Evolutionary conservation across 2,797 vertebrate genomes (phyloP).

Genomic region (Thalassophryne amazonica): DNA sequence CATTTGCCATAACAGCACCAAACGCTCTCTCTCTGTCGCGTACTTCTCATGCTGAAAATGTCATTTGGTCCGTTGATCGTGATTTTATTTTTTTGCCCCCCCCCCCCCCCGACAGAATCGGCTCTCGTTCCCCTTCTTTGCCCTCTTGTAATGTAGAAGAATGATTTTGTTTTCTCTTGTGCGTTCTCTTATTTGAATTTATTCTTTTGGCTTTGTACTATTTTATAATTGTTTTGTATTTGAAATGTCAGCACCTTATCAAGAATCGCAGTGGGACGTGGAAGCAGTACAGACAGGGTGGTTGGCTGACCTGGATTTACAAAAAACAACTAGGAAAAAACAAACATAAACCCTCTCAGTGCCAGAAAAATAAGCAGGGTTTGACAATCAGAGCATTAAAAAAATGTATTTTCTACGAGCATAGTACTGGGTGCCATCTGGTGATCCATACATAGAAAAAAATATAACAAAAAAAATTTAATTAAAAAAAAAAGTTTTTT

Average conservation of each 20-base stretch:
- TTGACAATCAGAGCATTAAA: conserved; percentile 70
- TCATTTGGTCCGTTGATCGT: too few species aligned
- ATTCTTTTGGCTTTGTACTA: conserved; percentile 73
- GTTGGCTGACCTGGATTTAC: conserved; percentile 31
- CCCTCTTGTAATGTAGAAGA: conserved; percentile 59
- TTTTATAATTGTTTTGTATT: conserved; percentile 77
- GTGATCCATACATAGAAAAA: conserved; percentile 1
- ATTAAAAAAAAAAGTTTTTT: too few species aligned
- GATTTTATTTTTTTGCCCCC: too few species aligned
- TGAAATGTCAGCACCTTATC: conserved; percentile 79
- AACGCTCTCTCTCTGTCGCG: too few species aligned
- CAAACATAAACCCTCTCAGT: not conserved
- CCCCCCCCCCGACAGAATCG: too few species aligned
- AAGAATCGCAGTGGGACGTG: conserved; percentile 46
- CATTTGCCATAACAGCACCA: too few species aligned
- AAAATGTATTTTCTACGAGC: too few species aligned
- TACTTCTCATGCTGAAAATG: too few species aligned
- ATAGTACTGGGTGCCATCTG: conserved; percentile 11
- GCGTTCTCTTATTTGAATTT: conserved; percentile 70
- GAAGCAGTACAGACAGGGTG: conserved; percentile 38
- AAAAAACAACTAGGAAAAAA: not conserved
- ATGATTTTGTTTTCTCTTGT: conserved; percentile 64
- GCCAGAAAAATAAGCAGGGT: conserved; percentile 24
- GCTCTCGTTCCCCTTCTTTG: conserved; percentile 42
- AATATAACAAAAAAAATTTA: not conserved